Base-by-base conservation (phyloP, 2,113 vertebrate genomes). In the Ariopsis seemanni region DNA sequence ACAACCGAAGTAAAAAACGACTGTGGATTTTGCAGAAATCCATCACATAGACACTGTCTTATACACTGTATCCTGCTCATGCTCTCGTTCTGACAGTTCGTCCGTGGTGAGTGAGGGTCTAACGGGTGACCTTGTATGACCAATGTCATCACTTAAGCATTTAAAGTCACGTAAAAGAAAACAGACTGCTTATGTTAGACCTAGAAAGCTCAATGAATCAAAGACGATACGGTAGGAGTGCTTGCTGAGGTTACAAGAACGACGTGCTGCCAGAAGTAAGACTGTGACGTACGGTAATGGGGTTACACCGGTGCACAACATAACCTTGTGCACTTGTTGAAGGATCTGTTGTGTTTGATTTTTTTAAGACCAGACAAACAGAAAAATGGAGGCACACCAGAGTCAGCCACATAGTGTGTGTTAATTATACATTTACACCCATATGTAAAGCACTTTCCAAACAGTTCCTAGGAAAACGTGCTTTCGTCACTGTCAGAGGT, bases 281-380 rank as follows among this genome's bases (percentile, higher is more conserved):
- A 15, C 53, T 17, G 57, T 84, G 71, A 84, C 69, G 22, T 80
- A 65, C 30, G 18, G 22, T 71, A 7, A 34, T 5, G 42, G 62
- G 27, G 50, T 48, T 53, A 25, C 52, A 5, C 85, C 67, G 27
- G 50, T 14, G 55, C 12, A 55, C 7, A 42, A 57, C n/a, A 52
- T 34, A 57, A 57, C 60, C 52, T 86, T 69, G 17, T 30, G 69
- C 22, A 11, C 77, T 25, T 48, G 52, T 69, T 69, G 20, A 65
- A 25, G 75, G 57, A 67, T 79, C 85, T 79, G 17, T 63, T 55
- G 48, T 69, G 75, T 85, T 80, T 30, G 63, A 55, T 18, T 81
- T 82, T 74, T 83, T 89, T 80, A 62, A 62, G 50, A 48, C 74
- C 55, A 63, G 74, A 62, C 78, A 82, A 87, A 75, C 55, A 75